phyloP scores from a whole-genome alignment of 2,888 invertebrate species.

The Hybos culiciformis region DNA sequence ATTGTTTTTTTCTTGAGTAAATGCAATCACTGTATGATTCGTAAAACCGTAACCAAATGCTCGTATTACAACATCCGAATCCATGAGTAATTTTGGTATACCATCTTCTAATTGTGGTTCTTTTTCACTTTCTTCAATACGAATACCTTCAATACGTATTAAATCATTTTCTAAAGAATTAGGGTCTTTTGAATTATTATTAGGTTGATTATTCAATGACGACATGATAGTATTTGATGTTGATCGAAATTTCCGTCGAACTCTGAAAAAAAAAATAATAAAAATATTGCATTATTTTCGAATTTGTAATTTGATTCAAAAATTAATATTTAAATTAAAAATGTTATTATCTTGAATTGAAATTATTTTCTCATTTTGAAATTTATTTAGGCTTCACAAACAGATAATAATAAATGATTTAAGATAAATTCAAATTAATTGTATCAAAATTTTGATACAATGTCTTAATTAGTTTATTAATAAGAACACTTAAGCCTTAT shows the following conservation, averaged over 20 bases:
- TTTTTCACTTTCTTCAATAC: slow-evolving; percentile 21
- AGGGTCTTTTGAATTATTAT: background rate
- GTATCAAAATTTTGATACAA: no score
- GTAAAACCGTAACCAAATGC: slow-evolving; percentile 62
- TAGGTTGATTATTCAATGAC: background rate
- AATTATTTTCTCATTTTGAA: no score
- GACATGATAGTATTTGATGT: background rate
- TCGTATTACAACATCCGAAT: slow-evolving; percentile 46
- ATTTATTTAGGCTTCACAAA: no score
- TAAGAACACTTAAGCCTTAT: no score
- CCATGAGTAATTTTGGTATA: slow-evolving; percentile 53
- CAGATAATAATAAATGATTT: no score
- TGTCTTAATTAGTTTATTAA: no score
- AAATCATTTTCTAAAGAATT: background rate
- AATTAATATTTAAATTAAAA: no score
- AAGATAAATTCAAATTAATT: no score
- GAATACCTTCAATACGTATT: slow-evolving; percentile 21
- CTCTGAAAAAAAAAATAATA: background rate
- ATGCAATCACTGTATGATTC: slow-evolving; percentile 50
- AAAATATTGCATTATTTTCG: no score
- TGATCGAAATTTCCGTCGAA: background rate
- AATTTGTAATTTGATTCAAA: no score
- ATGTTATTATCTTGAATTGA: no score
- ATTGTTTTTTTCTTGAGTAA: slow-evolving; percentile 45
- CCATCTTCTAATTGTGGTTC: slow-evolving; percentile 34